Base-by-base conservation (phyloP, 2,113 vertebrate species). In the Phycodurus eques region DNA sequence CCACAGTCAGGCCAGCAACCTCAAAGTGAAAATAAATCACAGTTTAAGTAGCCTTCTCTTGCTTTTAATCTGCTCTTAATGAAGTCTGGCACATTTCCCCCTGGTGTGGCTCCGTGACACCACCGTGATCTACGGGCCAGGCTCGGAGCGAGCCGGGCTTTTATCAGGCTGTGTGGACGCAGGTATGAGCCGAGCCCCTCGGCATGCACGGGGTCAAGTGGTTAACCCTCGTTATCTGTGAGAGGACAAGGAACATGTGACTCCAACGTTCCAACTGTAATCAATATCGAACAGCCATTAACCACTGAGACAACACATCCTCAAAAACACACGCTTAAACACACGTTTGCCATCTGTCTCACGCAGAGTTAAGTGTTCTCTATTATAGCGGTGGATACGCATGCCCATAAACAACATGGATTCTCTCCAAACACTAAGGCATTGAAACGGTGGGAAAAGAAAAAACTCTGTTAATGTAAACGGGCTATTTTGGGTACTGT, bases 211-310 rank as follows among this genome's bases (percentile, higher is more conserved):
- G 76, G 88, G 89, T 90, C 89, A 87, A 90, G 86, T 87, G 89
- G 83, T 89, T 88, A 89, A 88, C 87, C 83, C 69, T 81, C 71
- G 68, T 90, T 92, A 89, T 91, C 88, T 85, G 59, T 61, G 64
- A 77, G 78, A 85, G 77, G 73, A 84, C 59, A 1, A 71, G 80
- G 63, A 85, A 82, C 84, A 83, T 83, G 80, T 82, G 88, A 88
- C 75, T 69, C 20, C 60, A 70, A 80, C 17, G 57, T 82, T 85
- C 75, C 85, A 86, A 85, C 85, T 85, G 78, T 76, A 75, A 90
- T 92, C 89, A 87, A 89, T 90, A 90, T 78, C 67, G 8, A 87
- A 80, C 75, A 83, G 85, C 85, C 87, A 90, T 89, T 90, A 88
- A 89, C 88, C 69, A 76, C 54, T n/a, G 74, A 77, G 80, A 83